Conservation (phyloP, 2,113 vertebrate species). For the Columbina picui region DNA sequence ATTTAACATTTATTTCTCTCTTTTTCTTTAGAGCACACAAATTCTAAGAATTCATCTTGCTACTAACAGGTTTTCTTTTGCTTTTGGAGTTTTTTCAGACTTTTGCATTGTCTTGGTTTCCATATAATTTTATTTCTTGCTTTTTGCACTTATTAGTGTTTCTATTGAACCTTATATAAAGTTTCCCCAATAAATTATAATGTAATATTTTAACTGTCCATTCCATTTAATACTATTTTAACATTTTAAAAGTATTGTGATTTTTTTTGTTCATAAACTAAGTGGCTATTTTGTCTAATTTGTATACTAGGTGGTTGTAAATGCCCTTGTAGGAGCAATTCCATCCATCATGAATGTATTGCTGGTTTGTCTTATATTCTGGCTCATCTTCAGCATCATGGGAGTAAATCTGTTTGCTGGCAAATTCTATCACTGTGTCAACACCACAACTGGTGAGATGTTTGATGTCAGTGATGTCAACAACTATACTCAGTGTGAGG, state of each 20-base stretch:
- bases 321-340: slow-evolving; percentile 95
- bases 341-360: slow-evolving; percentile 99
- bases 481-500: slow-evolving; percentile 75
- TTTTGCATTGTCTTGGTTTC: slow-evolving; percentile 51
- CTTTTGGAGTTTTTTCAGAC: slow-evolving; percentile 46
- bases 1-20: slow-evolving; percentile 74
- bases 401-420: slow-evolving; percentile 97
- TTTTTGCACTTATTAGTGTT: slow-evolving; percentile 4
- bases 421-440: slow-evolving; percentile 87
- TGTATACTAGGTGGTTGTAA: slow-evolving; percentile 91
- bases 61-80: slow-evolving; percentile 88
- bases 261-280: background rate
- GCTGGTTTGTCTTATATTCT: slow-evolving; percentile 98
- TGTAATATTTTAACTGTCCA: background rate
- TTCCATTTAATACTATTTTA: background rate
- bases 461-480: slow-evolving; percentile 69
- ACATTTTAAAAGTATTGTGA: background rate
- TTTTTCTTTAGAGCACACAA: slow-evolving; percentile 84
- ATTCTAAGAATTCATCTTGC: slow-evolving; percentile 85
- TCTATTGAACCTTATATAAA: background rate
- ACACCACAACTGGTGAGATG: slow-evolving; percentile 67
- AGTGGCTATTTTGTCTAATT: slow-evolving; percentile 12
- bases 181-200: background rate
- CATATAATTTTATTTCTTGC: slow-evolving; percentile 37
- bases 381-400: slow-evolving; percentile 99